Evolutionary conservation across 2,797 vertebrate genomes (phyloP).

Genomic region (Perodicticus potto): DNA sequence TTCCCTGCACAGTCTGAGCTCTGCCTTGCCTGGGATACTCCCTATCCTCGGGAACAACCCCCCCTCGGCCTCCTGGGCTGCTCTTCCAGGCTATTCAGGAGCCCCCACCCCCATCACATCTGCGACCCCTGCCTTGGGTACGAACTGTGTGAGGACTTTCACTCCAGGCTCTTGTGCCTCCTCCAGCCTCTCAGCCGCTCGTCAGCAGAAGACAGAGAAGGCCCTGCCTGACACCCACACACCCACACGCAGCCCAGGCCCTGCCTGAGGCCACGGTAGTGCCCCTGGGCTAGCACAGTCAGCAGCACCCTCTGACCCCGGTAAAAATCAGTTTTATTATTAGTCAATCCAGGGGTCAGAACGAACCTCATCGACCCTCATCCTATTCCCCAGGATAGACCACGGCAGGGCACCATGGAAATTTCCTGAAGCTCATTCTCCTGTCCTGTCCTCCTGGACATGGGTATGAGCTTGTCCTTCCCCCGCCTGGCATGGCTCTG

Average conservation of each 20-base stretch:
- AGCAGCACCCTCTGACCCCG: neutral
- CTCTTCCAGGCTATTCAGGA: neutral
- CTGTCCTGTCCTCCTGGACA: neutral
- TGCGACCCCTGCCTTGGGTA: neutral
- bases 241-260: no score
- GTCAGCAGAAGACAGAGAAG: neutral
- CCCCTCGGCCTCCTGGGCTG: neutral
- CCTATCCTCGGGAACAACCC: no score
- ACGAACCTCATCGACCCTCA: neutral
- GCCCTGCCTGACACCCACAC: neutral
- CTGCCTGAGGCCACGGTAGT: neutral
- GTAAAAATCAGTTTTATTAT: neutral
- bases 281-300: neutral
- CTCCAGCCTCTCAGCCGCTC: neutral
- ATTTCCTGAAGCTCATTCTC: neutral
- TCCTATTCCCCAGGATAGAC: neutral
- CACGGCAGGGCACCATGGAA: neutral
- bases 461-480: neutral
- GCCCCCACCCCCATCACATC: neutral
- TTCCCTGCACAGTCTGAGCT: neutral
- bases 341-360: neutral
- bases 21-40: neutral
- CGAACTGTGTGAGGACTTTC: accelerated
- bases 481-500: neutral
- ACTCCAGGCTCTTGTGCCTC: neutral